Evolutionary conservation across 2,888 invertebrate genomes (phyloP), one percentile per base, ranked within the genome.

Genomic region (Sphaerophoria rueppellii): DNA sequence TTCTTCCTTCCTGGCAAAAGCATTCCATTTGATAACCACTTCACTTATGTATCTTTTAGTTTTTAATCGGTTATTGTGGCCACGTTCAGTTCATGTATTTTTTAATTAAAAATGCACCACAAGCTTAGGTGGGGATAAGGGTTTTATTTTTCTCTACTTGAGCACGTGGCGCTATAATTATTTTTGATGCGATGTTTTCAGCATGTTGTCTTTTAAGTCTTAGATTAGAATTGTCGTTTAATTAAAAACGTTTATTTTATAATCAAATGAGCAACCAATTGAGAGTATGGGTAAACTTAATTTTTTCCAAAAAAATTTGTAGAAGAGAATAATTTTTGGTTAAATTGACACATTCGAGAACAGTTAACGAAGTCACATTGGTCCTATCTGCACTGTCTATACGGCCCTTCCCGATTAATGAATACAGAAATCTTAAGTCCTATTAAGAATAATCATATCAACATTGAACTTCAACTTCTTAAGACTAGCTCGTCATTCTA

Each of bases 61-160:
- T 46, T 16, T n/a, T 24, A 70, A 48, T 80, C 57, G 57, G 52
- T 70, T 75, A 60, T 65, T 78, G 75, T 70, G 69, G 24, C 24
- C 1, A 24, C 24, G 24, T 24, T 24, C 57, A n/a, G n/a, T 52
- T 34, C 61, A 70, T 70, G 54, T 50, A 63, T 55, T 63, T 80
- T 74, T 80, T 61, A 80, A 75, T 80, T 80, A 80, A 70, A 63
- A 69, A 75, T 72, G 63, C 61, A 43, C 43, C 43, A n/a, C 40
- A 16, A 14, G 50, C n/a, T 24, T 24, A 9, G 32, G 7, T 46
- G 69, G 48, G 40, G 61, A 61, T 7, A 55, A 40, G n/a, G 12
- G 46, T 57, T 61, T 75, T 48, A 48, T 63, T 40, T 40, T 37
- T 61, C 63, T 34, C 69, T 75, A 40, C 75, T 75, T 52, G 55